Evolutionary conservation across 2,888 invertebrate species (phyloP), one percentile per base, ranked within the genome.

Genomic region (Coelinius sp.): DNA sequence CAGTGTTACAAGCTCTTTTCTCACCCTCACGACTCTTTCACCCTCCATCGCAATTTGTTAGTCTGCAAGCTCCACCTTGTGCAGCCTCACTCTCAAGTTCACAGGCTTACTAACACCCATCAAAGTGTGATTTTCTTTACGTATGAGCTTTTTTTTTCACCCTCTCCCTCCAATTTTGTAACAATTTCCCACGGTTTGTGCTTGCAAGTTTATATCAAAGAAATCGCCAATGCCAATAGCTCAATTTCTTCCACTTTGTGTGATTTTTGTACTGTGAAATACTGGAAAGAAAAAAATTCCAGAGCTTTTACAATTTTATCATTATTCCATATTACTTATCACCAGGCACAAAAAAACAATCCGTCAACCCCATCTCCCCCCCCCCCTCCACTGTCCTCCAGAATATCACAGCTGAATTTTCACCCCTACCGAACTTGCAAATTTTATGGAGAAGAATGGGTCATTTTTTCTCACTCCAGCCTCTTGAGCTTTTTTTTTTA

Each of bases 401-500:
- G 56, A 27, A 56, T 56, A 56, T 56, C 56, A 49, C 1, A 56
- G 7, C 31, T 56, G 56, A 56, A 56, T 56, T n/a, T n/a, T 6
- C 35, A 10, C 20, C 31, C 20, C 59, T 35, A 17, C 59, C 35
- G 59, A 59, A 59, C 8, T 20, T 35, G 59, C 31, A 35, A 59
- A 14, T 59, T 59, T 59, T 35, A 59, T 59, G 59, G 20, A 59
- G 17, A 35, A 20, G 59, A 44, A 56, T 59, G 59, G 17, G 35
- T 31, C 20, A 59, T 59, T 31, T 31, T 35, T 31, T 12, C 35
- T 56, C 27, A 56, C 59, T 20, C 10, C 35, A 17, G 8, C 8
- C 56, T 31, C 56, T 56, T 17, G 10, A 59, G 35, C 20, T 59
- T 27, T 27, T 14, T 59, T 59, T 59, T 31, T 59, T 59, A 20